Percentiles rank a stretch among this genome's conserved stretches.
These are phyloP conservation scores for Actinernus sp. DNA, from an alignment of 92 coral and sea anemone species.

Conservation along the genomic window DNA sequence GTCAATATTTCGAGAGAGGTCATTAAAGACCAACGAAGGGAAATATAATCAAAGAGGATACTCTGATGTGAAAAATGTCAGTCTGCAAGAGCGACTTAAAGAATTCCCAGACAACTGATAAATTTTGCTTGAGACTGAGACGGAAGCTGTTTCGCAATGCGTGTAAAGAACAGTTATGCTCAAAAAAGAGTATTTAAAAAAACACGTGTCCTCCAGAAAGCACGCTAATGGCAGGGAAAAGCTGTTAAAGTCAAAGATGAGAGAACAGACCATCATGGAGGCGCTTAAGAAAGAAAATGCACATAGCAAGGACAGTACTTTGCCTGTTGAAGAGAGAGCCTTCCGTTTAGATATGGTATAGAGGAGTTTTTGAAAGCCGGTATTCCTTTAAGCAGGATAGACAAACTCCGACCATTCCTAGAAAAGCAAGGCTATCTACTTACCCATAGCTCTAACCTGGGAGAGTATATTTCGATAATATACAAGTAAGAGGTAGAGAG, in stretches of 20 bases:
- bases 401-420: no score
- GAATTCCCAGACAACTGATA: no score
- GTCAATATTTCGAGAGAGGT: constrained; percentile 48
- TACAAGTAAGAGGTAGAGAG: background rate
- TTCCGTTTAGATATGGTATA: no score
- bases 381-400: no score
- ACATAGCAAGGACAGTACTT: no score
- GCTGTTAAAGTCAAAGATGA: constrained; percentile 15
- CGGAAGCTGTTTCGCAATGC: constrained; percentile 33
- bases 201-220: no score
- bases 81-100: constrained; percentile 46
- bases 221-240: constrained; percentile 9
- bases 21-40: constrained; percentile 41
- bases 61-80: constrained; percentile 50
- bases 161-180: no score
- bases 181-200: no score
- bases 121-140: no score
- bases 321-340: no score
- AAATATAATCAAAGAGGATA: constrained; percentile 53
- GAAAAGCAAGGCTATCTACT: no score
- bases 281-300: constrained; percentile 19
- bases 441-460: constrained; percentile 2
- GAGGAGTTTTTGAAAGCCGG: no score
- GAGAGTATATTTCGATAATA: constrained; percentile 2
- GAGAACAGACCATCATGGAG: constrained; percentile 23